These are phyloP conservation scores for Heliconius melpomene DNA, from an alignment of 1,140 invertebrate genomes.

Conservation along the genomic window DNA sequence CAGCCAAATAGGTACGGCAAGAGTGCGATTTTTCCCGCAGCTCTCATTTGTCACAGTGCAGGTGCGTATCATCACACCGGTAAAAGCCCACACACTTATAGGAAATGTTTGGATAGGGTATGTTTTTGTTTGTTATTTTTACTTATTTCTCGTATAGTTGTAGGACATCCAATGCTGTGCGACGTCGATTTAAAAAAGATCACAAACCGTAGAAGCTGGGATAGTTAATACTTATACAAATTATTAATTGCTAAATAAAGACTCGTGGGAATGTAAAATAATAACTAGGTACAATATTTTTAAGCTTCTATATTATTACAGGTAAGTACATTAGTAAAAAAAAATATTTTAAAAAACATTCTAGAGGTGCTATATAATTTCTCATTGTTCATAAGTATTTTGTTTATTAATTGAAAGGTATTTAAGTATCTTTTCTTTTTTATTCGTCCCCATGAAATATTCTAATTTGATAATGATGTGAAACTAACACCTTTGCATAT, in stretches of 20 bases:
- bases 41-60: slow-evolving; percentile 75
- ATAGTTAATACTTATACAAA: not conserved
- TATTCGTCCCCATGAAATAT: too few species aligned
- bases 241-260: not conserved
- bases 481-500: too few species aligned
- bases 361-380: too few species aligned
- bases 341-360: too few species aligned
- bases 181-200: not conserved
- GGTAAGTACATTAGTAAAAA: too few species aligned
- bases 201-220: too few species aligned
- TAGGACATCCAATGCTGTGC: too few species aligned
- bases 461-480: too few species aligned
- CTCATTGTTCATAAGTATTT: too few species aligned
- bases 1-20: slow-evolving; percentile 58
- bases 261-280: not conserved
- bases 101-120: slow-evolving; percentile 48
- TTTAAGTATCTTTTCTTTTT: too few species aligned
- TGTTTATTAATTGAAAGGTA: too few species aligned
- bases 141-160: not conserved
- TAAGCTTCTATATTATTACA: too few species aligned
- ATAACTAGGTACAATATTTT: not conserved
- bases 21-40: slow-evolving; percentile 69
- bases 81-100: slow-evolving; percentile 48
- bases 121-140: not conserved
- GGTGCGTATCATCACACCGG: slow-evolving; percentile 67